Evolutionary conservation across 2,888 invertebrate genomes (phyloP), one percentile per base, ranked within the genome.

Genomic region (Celastrina argiolus): DNA sequence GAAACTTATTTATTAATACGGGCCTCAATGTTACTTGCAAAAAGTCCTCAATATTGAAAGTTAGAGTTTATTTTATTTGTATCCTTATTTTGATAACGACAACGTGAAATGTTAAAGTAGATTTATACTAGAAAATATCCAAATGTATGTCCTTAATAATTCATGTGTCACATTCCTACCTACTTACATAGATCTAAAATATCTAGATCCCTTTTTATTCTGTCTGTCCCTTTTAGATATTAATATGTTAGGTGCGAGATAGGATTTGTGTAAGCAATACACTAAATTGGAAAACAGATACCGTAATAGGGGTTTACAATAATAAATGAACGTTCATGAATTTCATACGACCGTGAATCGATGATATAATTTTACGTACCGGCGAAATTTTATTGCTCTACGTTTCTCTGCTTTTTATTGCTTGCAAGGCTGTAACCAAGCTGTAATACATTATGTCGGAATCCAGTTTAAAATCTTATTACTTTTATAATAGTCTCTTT

Each of bases 351-450:
- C 81, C 80, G 83, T 81, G 83, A 82, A 84, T 82, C 82, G 78
- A 79, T 82, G 80, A 79, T 87, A 85, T 87, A 89, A 89, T 89
- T 88, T 88, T 88, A 89, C 86, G 89, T 83, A 78, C 85, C 82
- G 85, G 75, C 75, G 84, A 76, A 83, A 85, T 87, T 86, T 61
- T 61, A 39, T 61, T 39, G 61, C 61, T 12, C 22, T 22, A 12
- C 51, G 22, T 26, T 88, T 87, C 87, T 85, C 87, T 84, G 85
- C 80, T 82, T 86, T 87, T 87, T 87, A 88, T 87, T 88, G 84
- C 80, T 79, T 83, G 81, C 76, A 82, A 36, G 22, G 36, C 18
- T 18, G 36, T 36, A 18, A 59, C 34, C 81, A 36, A 14, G 36
- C 18, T 18, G 36, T 36, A 18, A 59, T 18, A 59, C 16, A 59